Base-by-base conservation (phyloP, 2,888 invertebrate species). In the Volucella zonaria region DNA sequence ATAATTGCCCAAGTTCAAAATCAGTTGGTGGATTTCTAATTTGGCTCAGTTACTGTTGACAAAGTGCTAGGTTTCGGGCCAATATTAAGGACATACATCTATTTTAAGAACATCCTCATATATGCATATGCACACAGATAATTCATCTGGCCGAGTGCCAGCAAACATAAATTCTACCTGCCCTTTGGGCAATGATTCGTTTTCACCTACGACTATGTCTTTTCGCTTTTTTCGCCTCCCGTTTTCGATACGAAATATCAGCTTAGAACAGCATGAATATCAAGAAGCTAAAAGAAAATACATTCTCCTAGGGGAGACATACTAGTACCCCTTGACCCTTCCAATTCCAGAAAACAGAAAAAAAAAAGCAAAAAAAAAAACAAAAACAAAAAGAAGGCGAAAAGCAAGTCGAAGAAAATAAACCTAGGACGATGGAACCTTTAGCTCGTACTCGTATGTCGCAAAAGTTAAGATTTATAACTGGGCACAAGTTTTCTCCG, bases 381-480 rank as follows among this genome's bases (percentile, higher is more conserved):
- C 31, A 31, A 31, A 31, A 31, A 31, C 1, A 18, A 18, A 1
- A 73, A 74, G 47, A 56, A 64, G 23, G 8, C 12, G 8, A 56
- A 47, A 23, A 64, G 47, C 52, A 74, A 64, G 8, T 62, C 64
- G 58, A 82, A 77, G 85, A 85, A 85, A 81, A 85, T 85, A 76
- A 85, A 85, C 81, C 83, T 85, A 77, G 81, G 85, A 81, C 85
- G 73, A 81, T 79, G 85, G 67, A 68, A 71, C 64, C 64, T 38
- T 42, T 52, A 49, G 12, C 42, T 47, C 62, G 59, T 64, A 62
- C 76, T 80, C 73, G 81, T 77, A 81, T 85, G 85, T 85, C 81
- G 81, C 85, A 85, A 85, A 85, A 85, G 85, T 85, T 85, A 85
- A 85, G 85, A 85, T 85, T 85, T 85, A 85, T 85, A 85, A 85